These are phyloP conservation scores for Fragum fragum DNA, from an alignment of 2,888 invertebrate species.

Conservation along the genomic window DNA sequence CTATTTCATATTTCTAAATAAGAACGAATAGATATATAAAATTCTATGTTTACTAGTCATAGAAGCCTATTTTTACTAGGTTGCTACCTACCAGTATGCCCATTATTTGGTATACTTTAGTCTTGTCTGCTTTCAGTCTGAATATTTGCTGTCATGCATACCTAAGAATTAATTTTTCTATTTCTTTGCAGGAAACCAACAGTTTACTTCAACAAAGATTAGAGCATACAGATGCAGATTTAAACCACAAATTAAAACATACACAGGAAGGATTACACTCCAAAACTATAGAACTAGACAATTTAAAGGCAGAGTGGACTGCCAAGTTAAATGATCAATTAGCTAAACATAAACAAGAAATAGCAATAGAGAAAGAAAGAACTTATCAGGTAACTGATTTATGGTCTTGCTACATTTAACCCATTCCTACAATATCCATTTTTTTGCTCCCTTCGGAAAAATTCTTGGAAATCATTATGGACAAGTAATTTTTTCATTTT, in stretches of 20 bases:
- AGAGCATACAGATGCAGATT: constrained; percentile 83
- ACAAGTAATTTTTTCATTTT: no score
- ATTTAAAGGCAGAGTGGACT: constrained; percentile 84
- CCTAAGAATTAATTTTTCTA: no score
- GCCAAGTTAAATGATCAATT: constrained; percentile 79
- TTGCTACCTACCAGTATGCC: no score
- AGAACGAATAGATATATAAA: no score
- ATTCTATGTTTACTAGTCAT: no score
- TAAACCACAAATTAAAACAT: constrained; percentile 81
- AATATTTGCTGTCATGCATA: no score
- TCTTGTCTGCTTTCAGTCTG: no score
- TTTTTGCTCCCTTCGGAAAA: background rate
- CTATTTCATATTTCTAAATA: no score
- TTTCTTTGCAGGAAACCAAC: constrained; percentile 82
- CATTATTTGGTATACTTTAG: no score
- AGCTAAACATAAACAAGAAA: constrained; percentile 83
- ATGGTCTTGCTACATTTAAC: no score
- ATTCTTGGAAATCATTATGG: background rate
- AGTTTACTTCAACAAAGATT: constrained; percentile 79
- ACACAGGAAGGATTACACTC: constrained; percentile 81
- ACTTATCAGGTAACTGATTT: constrained; percentile 76
- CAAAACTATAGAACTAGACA: constrained; percentile 83
- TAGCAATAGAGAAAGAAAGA: constrained; percentile 84
- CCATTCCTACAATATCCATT: no score
- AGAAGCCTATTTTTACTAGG: no score